phyloP scores from a whole-genome alignment of 2,888 invertebrate species.

The Chaitophorus viminalis region DNA sequence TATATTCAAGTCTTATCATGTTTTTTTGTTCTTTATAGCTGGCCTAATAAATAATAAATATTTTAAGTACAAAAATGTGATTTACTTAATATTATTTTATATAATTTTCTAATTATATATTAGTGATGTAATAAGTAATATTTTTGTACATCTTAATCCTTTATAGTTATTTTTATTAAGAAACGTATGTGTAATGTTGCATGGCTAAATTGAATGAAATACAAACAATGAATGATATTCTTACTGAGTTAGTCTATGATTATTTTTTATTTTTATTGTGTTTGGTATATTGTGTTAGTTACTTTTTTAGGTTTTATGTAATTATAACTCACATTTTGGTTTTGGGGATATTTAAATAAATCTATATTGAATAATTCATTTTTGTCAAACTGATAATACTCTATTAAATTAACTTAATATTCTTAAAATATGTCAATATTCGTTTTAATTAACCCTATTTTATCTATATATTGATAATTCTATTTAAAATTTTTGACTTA shows the following conservation, averaged over 20 bases:
- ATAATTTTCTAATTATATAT: slow-evolving; percentile 45
- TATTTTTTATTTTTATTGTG: slow-evolving; percentile 12
- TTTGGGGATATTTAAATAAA: slow-evolving; percentile 46
- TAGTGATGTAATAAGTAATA: slow-evolving; percentile 51
- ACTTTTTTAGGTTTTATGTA: slow-evolving; percentile 28
- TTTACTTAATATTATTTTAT: slow-evolving; percentile 51
- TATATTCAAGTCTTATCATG: slow-evolving; percentile 31
- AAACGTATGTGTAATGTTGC: slow-evolving; percentile 17
- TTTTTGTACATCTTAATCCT: slow-evolving; percentile 46
- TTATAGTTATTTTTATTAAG: slow-evolving; percentile 43
- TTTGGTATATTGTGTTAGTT: slow-evolving; percentile 18
- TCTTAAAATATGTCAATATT: background rate
- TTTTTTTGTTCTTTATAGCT: slow-evolving; percentile 27
- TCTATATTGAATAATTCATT: slow-evolving; percentile 23
- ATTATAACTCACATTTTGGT: slow-evolving; percentile 47
- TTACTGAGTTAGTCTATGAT: background rate
- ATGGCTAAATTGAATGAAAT: slow-evolving; percentile 30
- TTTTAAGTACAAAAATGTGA: slow-evolving; percentile 46
- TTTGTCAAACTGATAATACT: background rate
- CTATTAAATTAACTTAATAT: background rate
- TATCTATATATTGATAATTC: background rate
- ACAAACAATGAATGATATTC: background rate
- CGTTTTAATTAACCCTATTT: background rate
- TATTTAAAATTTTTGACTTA: background rate
- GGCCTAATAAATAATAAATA: slow-evolving; percentile 26